Base-by-base conservation (phyloP, 2,797 vertebrate species). In the Hipposideros larvatus region DNA sequence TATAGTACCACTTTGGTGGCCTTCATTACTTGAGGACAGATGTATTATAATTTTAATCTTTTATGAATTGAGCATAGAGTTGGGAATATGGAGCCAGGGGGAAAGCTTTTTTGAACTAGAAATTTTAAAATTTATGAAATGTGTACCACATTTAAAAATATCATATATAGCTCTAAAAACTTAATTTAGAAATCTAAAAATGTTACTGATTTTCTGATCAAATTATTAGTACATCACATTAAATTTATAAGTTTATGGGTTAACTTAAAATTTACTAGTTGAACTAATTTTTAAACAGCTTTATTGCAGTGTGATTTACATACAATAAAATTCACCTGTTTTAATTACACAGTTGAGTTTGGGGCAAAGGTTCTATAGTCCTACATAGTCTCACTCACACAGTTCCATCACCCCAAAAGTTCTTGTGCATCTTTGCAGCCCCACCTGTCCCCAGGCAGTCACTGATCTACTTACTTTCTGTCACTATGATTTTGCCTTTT, bases 131-230 rank as follows among this genome's bases (percentile, higher is more conserved):
- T 65, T 28, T 14, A 53, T 71, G 77, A 91, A 88, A 65, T 61
- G 22, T 11, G 28, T 15, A 21, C 43, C 2, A 73, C 46, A 51
- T 95, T 90, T 88, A 51, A 48, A 85, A 89, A 70, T 82, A 59
- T 15, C 5, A 4, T 46, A 73, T 14, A 16, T 22, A 77, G 10
- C 22, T 43, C 74, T 82, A 59, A 75, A 90, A 84, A 34, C 70
- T 73, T 68, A 77, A 51, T 82, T 84, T 91, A 85, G 48, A 90
- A 95, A 61, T 61, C 65, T 51, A 53, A 78, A 94, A 86, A 57
- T 82, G n/a, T 48, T 87, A 94, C 14, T 57, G 41, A 75, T 90
- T 90, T 85, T 41, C 74, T 92, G 26, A 59, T 90, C 66, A 57
- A 53, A 63, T 87, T 79, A 57, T 57, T 94, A 46, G 7, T 65